These are phyloP conservation scores for Notoglanidium macrostoma DNA, from an alignment of 2,797 vertebrate species.

Conservation along the genomic window DNA sequence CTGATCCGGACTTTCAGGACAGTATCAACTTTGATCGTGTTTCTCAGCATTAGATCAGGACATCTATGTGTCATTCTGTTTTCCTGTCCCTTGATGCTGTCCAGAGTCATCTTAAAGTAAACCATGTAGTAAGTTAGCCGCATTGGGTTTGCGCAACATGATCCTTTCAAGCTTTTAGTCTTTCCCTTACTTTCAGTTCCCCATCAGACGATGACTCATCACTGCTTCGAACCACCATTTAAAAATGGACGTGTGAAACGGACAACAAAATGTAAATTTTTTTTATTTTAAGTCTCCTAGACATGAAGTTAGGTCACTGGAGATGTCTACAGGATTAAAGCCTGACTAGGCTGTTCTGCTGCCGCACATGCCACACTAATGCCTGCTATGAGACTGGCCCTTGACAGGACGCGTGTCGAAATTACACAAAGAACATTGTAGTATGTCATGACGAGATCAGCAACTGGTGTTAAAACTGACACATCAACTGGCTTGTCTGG, in stretches of 20 bases:
- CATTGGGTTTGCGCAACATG: slow-evolving; percentile 10
- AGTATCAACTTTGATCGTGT: too few species aligned
- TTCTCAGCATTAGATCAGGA: background rate
- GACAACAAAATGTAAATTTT: background rate
- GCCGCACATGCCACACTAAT: background rate
- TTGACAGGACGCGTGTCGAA: background rate
- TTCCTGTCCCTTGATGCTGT: background rate
- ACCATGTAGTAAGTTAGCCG: background rate
- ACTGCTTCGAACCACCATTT: background rate
- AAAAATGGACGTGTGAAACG: background rate
- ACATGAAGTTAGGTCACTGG: background rate
- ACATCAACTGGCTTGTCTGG: background rate
- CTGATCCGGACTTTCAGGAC: background rate
- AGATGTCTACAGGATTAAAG: slow-evolving; percentile 23
- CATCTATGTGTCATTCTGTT: background rate
- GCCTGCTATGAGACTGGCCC: background rate
- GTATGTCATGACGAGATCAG: background rate
- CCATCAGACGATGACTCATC: background rate
- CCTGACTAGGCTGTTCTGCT: slow-evolving; percentile 21
- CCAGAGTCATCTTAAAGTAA: background rate
- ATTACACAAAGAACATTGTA: background rate
- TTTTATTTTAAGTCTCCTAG: background rate
- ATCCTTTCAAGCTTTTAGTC: background rate
- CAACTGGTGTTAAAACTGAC: background rate
- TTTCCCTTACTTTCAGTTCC: slow-evolving; percentile 33